phyloP scores from a whole-genome alignment of 2,113 vertebrate species.

The Hepsetus odoe region DNA sequence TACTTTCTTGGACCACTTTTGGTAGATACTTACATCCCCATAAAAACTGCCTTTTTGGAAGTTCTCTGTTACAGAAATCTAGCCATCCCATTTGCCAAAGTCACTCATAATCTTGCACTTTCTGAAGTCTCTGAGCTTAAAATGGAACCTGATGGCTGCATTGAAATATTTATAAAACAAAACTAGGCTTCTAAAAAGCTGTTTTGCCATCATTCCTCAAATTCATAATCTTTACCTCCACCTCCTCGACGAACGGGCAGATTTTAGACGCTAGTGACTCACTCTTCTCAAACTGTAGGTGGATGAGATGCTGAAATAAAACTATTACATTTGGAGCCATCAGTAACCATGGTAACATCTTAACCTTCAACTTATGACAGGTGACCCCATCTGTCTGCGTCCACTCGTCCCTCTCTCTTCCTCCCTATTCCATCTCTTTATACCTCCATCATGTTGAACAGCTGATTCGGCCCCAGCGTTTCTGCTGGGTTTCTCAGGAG shows the following conservation, averaged over 20 bases:
- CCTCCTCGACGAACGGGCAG: neutral
- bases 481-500: conserved; percentile 16
- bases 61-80: no score
- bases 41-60: no score
- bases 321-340: neutral
- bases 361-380: conserved; percentile 32
- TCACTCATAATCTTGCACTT: no score
- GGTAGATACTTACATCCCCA: no score
- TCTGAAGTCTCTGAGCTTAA: no score
- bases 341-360: conserved; percentile 38
- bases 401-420: neutral
- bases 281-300: neutral
- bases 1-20: no score
- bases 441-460: neutral
- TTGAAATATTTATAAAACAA: no score
- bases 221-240: neutral
- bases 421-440: neutral
- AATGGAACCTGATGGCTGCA: no score
- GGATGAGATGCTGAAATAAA: neutral
- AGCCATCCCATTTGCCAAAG: no score
- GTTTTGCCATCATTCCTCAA: no score
- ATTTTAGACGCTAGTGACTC: neutral
- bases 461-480: conserved; percentile 4
- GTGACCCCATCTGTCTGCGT: neutral
- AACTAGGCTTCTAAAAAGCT: no score